Percentiles rank a stretch among this genome's conserved stretches.
Conservation (phyloP, 2,113 vertebrate species). For the Trochalopteron elliotii region DNA sequence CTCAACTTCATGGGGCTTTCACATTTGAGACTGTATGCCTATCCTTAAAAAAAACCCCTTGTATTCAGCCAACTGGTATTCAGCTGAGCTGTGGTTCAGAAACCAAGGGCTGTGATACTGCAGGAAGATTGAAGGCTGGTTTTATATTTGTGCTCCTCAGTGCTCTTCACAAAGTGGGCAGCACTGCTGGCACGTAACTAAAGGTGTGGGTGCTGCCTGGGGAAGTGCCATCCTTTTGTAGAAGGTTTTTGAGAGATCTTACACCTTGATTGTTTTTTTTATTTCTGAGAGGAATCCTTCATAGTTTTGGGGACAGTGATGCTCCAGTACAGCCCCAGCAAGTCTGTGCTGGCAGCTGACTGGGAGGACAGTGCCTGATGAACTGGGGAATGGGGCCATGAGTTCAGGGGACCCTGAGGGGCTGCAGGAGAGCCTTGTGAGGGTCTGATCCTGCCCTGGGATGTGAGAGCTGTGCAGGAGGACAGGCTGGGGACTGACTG, state of each 20-base stretch:
- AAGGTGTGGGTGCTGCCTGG: neutral
- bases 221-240: neutral
- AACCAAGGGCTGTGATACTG: neutral
- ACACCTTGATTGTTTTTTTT: neutral
- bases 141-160: neutral
- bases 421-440: neutral
- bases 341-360: neutral
- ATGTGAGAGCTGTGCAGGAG: neutral
- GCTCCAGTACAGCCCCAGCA: neutral
- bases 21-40: neutral
- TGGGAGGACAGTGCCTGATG: neutral
- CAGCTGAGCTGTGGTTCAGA: neutral
- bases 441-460: neutral
- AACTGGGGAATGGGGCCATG: neutral
- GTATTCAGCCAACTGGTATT: neutral
- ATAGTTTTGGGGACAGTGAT: neutral
- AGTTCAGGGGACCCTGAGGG: neutral
- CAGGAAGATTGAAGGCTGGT: neutral
- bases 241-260: neutral
- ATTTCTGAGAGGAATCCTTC: neutral
- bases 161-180: neutral
- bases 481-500: neutral
- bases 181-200: neutral
- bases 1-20: constrained; percentile 30
- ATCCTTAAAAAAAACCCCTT: neutral